phyloP scores from a whole-genome alignment of 2,888 invertebrate genomes.

The Beris chalybata region DNA sequence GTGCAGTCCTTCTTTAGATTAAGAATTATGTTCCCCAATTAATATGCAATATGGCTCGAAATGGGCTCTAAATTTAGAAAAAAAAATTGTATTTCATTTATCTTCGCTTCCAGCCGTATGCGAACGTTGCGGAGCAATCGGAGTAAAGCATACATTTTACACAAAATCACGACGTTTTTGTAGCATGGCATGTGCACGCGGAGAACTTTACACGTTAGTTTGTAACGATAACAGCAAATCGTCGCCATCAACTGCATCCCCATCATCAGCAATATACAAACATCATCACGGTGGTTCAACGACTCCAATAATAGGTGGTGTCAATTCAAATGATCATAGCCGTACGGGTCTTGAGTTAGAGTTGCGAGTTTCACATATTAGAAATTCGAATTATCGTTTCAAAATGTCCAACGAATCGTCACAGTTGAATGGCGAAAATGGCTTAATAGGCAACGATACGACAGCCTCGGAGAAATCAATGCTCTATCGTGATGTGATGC shows the following conservation, averaged over 20 bases:
- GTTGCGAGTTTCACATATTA: conserved; percentile 52
- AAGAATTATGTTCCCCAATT: too few species aligned
- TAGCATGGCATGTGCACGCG: conserved; percentile 76
- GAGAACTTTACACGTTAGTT: conserved; percentile 55
- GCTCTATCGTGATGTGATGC: conserved; percentile 53
- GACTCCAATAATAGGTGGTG: conserved; percentile 16
- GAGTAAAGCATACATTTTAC: conserved; percentile 84
- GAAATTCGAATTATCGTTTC: conserved; percentile 55
- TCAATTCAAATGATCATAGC: conserved; percentile 26
- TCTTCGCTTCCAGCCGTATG: conserved; percentile 68
- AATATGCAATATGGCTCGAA: neutral
- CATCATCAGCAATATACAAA: conserved; percentile 30
- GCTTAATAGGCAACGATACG: conserved; percentile 4
- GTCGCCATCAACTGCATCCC: conserved; percentile 35
- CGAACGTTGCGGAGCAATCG: conserved; percentile 82
- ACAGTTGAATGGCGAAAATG: conserved; percentile 47
- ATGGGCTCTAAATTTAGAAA: neutral
- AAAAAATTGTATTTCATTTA: conserved; percentile 15
- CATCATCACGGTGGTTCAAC: conserved; percentile 23
- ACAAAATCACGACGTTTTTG: conserved; percentile 80
- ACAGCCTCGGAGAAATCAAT: conserved; percentile 28
- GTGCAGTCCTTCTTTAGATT: too few species aligned
- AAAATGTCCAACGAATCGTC: conserved; percentile 52
- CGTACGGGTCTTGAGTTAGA: conserved; percentile 52
- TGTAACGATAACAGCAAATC: conserved; percentile 49